Conservation (phyloP, 1,140 invertebrate species). For the Drosophila repletoides region DNA sequence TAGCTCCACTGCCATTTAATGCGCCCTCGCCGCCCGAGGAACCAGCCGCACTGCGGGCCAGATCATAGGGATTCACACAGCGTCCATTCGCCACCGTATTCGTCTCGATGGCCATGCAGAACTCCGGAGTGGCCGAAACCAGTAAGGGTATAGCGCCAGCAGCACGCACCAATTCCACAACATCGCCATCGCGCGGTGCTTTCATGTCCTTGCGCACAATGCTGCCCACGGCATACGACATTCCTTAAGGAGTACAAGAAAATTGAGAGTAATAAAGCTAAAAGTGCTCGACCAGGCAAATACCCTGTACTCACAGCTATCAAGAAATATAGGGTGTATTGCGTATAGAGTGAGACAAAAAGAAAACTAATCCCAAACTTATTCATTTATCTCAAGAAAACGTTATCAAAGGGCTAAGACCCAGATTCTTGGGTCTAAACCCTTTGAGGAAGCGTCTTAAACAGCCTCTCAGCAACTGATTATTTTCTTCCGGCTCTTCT, state of each 20-base stretch:
- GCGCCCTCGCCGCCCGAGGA: slow-evolving; percentile 90
- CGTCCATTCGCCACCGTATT: slow-evolving; percentile 88
- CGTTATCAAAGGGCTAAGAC: too few relatives aligned
- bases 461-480: too few relatives aligned
- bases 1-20: slow-evolving; percentile 88
- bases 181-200: slow-evolving; percentile 85
- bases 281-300: too few relatives aligned
- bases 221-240: slow-evolving; percentile 86
- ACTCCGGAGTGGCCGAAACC: slow-evolving; percentile 92
- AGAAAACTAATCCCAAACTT: too few relatives aligned
- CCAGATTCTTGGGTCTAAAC: too few relatives aligned
- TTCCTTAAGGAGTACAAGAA: slow-evolving; percentile 13
- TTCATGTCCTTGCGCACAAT: slow-evolving; percentile 84
- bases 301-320: too few relatives aligned
- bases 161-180: slow-evolving; percentile 84
- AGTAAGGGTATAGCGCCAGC: slow-evolving; percentile 91
- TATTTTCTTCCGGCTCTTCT: too few relatives aligned
- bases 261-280: background rate
- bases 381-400: too few relatives aligned
- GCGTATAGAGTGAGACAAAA: too few relatives aligned
- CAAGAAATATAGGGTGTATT: too few relatives aligned
- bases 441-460: too few relatives aligned
- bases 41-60: slow-evolving; percentile 86
- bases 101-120: slow-evolving; percentile 89
- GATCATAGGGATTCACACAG: slow-evolving; percentile 91